Evolutionary conservation across 2,113 vertebrate species (phyloP), one percentile per base, ranked within the genome.

Genomic region (Mesembrinibis cayennensis): DNA sequence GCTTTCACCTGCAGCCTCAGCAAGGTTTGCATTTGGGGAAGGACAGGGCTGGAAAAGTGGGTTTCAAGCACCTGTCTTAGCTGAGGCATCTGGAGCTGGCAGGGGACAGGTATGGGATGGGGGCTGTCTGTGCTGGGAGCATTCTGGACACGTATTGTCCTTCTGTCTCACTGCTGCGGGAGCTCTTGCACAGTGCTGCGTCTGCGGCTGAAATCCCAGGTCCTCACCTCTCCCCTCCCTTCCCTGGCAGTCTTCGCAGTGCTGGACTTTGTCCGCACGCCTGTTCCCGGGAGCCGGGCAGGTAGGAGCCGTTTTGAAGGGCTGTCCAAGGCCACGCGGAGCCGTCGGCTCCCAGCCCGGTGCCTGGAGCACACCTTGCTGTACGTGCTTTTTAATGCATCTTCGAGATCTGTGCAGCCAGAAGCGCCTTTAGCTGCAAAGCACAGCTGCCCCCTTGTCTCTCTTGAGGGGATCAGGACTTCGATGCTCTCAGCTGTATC

Each of bases 131-230:
- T 62, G 10, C 53, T 80, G 79, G 62, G 63, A 65, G 58, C 11
- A 0, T 1, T 23, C 8, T 83, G 42, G 76, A 9, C 6, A 2
- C 0, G 22, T 44, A 2, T 53, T 0, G 0, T 49, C 59, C 40
- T 42, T 34, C 16, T 83, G 63, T 62, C 71, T 58, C 5, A 50
- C 40, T 67, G 70, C 65, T 66, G 74, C 8, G 10, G 74, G 29
- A 89, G 72, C 55, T 92, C 36, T 85, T 0, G 0, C 34, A 5
- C 0, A 0, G 52, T 21, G 63, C 80, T 79, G 65, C 0, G 0
- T 58, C 47, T 87, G 61, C 69, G 30, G 76, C 84, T 79, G 82
- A 40, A 79, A 49, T 69, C 66, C 44, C 91, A 69, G 74, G 58
- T 95, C 94, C 76, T 77, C 0, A 2, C 86, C 82, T 90, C 49